phyloP scores from a whole-genome alignment of 2,888 invertebrate genomes.

The Myathropa florea region DNA sequence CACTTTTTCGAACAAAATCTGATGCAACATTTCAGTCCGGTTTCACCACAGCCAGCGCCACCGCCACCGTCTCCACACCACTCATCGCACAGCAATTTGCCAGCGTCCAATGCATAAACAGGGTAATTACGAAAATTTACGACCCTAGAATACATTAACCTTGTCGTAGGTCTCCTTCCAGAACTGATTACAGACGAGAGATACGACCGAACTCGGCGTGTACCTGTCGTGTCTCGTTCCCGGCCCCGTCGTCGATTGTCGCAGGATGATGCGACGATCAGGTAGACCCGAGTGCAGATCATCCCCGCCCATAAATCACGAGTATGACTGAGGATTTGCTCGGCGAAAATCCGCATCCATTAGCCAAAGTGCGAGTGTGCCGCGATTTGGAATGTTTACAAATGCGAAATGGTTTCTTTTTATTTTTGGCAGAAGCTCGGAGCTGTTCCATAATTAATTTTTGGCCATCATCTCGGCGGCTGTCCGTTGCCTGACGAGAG shows the following conservation, averaged over 20 bases:
- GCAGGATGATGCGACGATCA: too few relatives aligned
- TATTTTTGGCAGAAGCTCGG: conserved; percentile 24
- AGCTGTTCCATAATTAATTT: conserved; percentile 33
- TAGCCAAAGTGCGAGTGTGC: conserved; percentile 12
- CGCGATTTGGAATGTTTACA: conserved; percentile 36
- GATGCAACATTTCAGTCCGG: conserved; percentile 45
- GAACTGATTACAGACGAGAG: conserved; percentile 23
- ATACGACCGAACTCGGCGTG: not conserved
- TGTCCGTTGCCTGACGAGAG: not conserved
- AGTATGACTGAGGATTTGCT: conserved; percentile 23
- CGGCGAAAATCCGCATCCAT: conserved; percentile 18
- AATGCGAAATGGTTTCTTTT: not conserved
- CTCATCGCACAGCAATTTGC: conserved; percentile 20
- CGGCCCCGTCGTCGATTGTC: not conserved
- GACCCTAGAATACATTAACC: conserved; percentile 44
- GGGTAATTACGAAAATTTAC: conserved; percentile 45
- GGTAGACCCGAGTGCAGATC: too few relatives aligned
- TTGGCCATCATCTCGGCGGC: not conserved
- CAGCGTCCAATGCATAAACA: conserved; percentile 29
- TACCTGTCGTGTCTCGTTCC: conserved; percentile 5
- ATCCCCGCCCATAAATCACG: conserved; percentile 33
- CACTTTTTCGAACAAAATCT: conserved; percentile 2
- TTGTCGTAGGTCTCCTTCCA: conserved; percentile 40
- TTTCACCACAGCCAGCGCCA: conserved; percentile 21
- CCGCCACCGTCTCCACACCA: not conserved